Evolutionary conservation across 1,140 invertebrate genomes (phyloP), one percentile per base, ranked within the genome.

Genomic region (Magallana ariakensis): DNA sequence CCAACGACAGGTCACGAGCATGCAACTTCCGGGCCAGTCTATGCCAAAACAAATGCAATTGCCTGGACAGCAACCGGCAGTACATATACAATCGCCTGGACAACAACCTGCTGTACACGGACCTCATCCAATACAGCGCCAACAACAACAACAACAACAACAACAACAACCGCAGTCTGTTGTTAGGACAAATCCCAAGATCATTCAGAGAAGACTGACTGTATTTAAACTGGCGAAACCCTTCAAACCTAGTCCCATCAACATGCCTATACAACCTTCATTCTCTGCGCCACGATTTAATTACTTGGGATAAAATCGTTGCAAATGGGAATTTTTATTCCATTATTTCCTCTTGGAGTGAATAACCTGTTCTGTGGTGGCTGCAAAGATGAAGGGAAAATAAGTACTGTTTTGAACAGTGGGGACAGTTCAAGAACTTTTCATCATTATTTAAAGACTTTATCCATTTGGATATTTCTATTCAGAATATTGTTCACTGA

Each of bases 31-130:
- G 19, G 66, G 11, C 5, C 22, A 26, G 33, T 19, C 66, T 26
- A 75, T 75, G 66, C 66, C 66, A 33, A 75, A 75, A 10, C 66
- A 75, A 33, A 75, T 75, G 66, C 66, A 75, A 13, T 11, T 75
- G 13, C 66, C 66, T 0, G 7, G 19, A 15, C 22, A 75, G 26
- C 8, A 13, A 10, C 4, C 66, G 6, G 19, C 66, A 33, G 26
- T 13, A 33, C 66, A 75, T 10, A 75, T 75, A 19, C 66, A 75
- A 13, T 22, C 26, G 13, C 66, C 66, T 13, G 7, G 19, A 33
- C 6, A 75, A 75, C 8, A 9, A 10, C 4, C 66, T 10, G 7
- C 66, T 9, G 33, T 26, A 33, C 66, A 75, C 4, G 66, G 66
- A 26, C 66, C 66, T 10, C 66, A 26, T 9, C 19, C 66, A 13